These are phyloP conservation scores for Parapsyche elsis DNA, from an alignment of 1,140 invertebrate species.

Conservation along the genomic window DNA sequence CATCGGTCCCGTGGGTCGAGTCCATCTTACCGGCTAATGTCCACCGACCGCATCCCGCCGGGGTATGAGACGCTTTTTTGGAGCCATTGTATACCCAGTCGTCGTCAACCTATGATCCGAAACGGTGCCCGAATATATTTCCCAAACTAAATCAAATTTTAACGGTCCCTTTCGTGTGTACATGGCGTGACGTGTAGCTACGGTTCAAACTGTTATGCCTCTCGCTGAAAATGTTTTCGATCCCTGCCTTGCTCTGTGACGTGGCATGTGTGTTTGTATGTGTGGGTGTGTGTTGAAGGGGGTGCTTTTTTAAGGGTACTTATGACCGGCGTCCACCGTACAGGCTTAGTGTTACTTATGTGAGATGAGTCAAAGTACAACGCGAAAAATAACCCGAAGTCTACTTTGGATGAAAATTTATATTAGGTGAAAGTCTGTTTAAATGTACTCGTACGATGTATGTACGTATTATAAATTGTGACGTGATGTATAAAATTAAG, in stretches of 20 bases:
- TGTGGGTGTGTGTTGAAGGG: neutral
- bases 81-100: slow-evolving; percentile 15
- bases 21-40: slow-evolving; percentile 56
- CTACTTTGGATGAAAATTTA: slow-evolving; percentile 2
- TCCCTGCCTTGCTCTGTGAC: neutral
- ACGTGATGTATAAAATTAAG: too few species aligned
- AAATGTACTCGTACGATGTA: neutral
- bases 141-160: neutral
- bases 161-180: too few species aligned
- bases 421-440: neutral
- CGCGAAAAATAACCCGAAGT: slow-evolving; percentile 5
- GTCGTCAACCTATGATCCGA: slow-evolving; percentile 23
- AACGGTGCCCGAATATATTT: neutral
- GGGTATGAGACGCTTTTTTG: slow-evolving; percentile 25
- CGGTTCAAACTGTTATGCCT: too few species aligned
- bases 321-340: slow-evolving; percentile 41
- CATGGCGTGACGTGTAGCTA: too few species aligned
- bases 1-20: slow-evolving; percentile 55
- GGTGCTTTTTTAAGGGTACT: slow-evolving; percentile 45
- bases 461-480: neutral
- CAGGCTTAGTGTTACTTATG: slow-evolving; percentile 35
- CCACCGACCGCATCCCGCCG: slow-evolving; percentile 40
- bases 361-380: slow-evolving; percentile 36
- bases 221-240: neutral
- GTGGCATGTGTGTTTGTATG: neutral